Base-by-base conservation (phyloP, 2,797 vertebrate species). In the Dendrocincla tyrannina region DNA sequence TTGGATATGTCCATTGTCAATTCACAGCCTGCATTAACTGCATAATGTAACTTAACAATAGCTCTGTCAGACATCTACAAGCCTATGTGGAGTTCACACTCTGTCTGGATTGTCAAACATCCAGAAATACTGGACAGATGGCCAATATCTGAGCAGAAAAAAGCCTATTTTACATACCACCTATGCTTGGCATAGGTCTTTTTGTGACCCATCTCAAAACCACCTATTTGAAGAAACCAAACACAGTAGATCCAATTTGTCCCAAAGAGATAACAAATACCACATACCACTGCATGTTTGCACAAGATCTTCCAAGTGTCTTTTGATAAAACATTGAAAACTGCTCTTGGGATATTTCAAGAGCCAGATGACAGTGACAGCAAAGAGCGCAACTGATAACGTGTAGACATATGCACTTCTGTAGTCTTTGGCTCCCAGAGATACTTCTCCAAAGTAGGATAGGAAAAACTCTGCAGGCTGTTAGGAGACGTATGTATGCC, bases 251-350 rank as follows among this genome's bases (percentile, higher is more conserved):
- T 17, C 24, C 0, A 25, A 42, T 83, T 50, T 24, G 2, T 33
- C 42, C 49, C 23, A 14, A 27, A 30, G 6, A 80, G 42, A 23
- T 17, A 49, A 25, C 3, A 44, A 79, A 33, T 13, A 32, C 30
- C 27, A 14, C 0, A 1, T 23, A 8, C 15, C 2, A 2, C 1
- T 2, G 25, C 17, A 10, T 44, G 16, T n/a, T 89, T 4, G 2
- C 30, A 24, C 33, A 13, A 15, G 27, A 46, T 75, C n/a, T 53
- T 66, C 30, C 13, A 8, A 58, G 46, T 23, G 17, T 33, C 32
- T 46, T 55, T 24, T 33, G 44, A 35, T 55, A 53, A 76, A 32
- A 69, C 32, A 14, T 5, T 32, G 68, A 53, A 67, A 83, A 53
- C 0, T 2, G 20, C 41, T 58, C 2, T 3, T 27, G 9, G 5